phyloP scores from a whole-genome alignment of 2,797 vertebrate species.

The Macroramphosus scolopax region DNA sequence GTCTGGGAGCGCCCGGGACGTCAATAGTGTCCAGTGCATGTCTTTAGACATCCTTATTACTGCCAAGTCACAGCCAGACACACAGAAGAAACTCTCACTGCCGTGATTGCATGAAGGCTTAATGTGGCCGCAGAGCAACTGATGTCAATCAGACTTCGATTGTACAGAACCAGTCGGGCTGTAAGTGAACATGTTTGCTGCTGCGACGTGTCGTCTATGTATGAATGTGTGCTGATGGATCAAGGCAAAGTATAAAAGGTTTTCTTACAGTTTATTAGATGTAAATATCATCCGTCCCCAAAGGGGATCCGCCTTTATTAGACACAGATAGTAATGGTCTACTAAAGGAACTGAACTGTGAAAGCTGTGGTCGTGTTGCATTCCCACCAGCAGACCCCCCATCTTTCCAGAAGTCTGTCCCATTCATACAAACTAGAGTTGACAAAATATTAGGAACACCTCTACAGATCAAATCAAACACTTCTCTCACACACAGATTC shows the following conservation, averaged over 20 bases:
- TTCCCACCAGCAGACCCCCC: too few species aligned
- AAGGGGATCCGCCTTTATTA: too few species aligned
- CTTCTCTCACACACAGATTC: too few species aligned
- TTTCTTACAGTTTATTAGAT: conserved; percentile 1
- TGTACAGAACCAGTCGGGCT: conserved; percentile 9
- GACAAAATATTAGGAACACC: too few species aligned
- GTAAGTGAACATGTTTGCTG: not conserved
- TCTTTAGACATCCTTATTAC: conserved; percentile 60
- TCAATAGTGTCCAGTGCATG: conserved; percentile 55
- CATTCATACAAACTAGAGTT: too few species aligned
- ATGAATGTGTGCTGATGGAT: conserved; percentile 9
- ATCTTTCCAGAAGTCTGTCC: too few species aligned
- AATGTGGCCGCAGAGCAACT: conserved; percentile 16
- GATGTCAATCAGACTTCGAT: conserved; percentile 32
- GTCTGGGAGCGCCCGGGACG: conserved; percentile 40
- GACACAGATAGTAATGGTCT: too few species aligned
- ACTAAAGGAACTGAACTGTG: too few species aligned
- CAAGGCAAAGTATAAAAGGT: not conserved
- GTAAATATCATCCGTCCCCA: too few species aligned
- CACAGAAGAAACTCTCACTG: conserved; percentile 38
- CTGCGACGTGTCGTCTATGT: too few species aligned
- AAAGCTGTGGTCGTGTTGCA: too few species aligned
- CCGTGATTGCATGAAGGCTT: conserved; percentile 33
- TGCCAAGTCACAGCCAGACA: conserved; percentile 39
- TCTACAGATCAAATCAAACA: too few species aligned